Evolutionary conservation across 2,888 invertebrate species (phyloP).

Genomic region (Osedax fenrisi): DNA sequence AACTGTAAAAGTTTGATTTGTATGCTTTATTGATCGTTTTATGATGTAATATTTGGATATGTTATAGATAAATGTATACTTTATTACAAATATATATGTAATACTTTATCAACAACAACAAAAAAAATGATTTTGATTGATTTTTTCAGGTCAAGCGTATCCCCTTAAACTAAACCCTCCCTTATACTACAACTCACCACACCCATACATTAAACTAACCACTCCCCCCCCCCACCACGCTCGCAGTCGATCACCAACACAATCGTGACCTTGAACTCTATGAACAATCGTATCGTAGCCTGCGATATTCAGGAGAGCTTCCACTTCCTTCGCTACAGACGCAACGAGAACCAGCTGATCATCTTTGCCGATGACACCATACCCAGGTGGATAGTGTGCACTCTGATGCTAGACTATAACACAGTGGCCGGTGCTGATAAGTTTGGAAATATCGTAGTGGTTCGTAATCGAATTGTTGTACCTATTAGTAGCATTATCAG

Average conservation of each 20-base stretch:
- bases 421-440: constrained; percentile 95
- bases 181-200: not conserved
- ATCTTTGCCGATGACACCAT: constrained; percentile 96
- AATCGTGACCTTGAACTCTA: constrained; percentile 79
- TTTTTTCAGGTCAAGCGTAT: too few relatives aligned
- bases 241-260: constrained; percentile 81
- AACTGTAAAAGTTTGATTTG: too few relatives aligned
- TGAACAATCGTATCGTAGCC: constrained; percentile 84
- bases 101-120: too few relatives aligned
- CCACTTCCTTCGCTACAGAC: constrained; percentile 83
- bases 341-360: constrained; percentile 88
- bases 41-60: too few relatives aligned
- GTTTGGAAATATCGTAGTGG: constrained; percentile 76
- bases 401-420: constrained; percentile 82
- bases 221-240: constrained; percentile 26
- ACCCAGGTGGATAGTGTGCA: constrained; percentile 87
- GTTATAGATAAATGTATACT: too few relatives aligned
- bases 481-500: not conserved
- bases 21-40: too few relatives aligned
- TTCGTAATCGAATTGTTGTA: not conserved
- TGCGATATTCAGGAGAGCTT: constrained; percentile 85
- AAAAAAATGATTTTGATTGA: too few relatives aligned
- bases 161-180: not conserved
- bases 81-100: too few relatives aligned
- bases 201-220: too few relatives aligned